These are phyloP conservation scores for Eptatretus burgeri DNA, from an alignment of 2,113 vertebrate genomes.

Conservation along the genomic window DNA sequence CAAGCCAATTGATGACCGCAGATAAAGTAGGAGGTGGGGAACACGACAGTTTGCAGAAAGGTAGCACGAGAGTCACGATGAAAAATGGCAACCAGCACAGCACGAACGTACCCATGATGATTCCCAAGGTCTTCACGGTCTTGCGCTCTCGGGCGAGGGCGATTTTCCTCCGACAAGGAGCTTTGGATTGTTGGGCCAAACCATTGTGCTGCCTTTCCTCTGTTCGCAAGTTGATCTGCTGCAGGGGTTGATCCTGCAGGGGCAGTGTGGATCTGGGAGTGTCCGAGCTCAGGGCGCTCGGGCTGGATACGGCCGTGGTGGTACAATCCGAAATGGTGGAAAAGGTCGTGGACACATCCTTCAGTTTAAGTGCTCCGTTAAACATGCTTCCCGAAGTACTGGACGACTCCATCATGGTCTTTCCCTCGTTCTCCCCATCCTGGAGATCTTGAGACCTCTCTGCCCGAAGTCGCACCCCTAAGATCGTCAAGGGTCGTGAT, in stretches of 20 bases:
- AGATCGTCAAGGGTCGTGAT: neutral
- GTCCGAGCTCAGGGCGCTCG: neutral
- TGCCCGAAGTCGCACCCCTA: neutral
- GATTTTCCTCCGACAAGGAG: conserved; percentile 27
- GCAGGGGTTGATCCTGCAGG: neutral
- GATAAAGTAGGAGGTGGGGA: conserved; percentile 51
- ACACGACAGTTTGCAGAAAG: conserved; percentile 54
- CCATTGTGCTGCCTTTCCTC: neutral
- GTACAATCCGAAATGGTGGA: too few relatives aligned
- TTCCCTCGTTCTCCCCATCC: too few relatives aligned
- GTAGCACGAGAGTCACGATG: conserved; percentile 67
- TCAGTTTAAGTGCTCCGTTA: neutral
- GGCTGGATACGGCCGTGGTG: neutral
- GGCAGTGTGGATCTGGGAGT: neutral
- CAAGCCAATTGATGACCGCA: conserved; percentile 79
- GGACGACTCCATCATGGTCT: neutral
- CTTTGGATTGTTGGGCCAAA: neutral
- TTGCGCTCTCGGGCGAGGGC: conserved; percentile 67
- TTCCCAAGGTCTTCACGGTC: conserved; percentile 77
- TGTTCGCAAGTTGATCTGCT: neutral
- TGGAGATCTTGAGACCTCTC: neutral
- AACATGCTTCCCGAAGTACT: neutral
- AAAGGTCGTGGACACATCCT: neutral
- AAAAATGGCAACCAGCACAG: conserved; percentile 95
- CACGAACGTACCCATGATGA: conserved; percentile 96